Percentiles rank a stretch among this genome's conserved stretches.
Evolutionary conservation across 2,797 vertebrate genomes (phyloP).

Genomic region (Chrosomus eos): DNA sequence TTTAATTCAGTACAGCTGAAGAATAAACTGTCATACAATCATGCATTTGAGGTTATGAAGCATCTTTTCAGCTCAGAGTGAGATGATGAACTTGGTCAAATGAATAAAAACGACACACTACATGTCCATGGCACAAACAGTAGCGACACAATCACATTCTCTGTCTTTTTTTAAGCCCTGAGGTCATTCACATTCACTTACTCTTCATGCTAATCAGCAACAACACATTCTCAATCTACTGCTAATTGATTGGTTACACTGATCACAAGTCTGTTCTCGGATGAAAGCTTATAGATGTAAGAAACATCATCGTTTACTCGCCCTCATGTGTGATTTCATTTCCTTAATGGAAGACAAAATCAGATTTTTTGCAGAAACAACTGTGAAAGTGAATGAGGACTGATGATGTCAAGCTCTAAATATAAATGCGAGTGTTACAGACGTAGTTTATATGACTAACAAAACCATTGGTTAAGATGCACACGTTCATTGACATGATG

Average conservation of each 20-base stretch:
- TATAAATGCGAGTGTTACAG: not conserved
- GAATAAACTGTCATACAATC: not conserved
- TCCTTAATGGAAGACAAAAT: not conserved
- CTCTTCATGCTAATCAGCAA: constrained; percentile 43
- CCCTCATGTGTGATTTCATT: not conserved
- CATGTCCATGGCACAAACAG: constrained; percentile 30
- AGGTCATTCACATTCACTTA: constrained; percentile 70
- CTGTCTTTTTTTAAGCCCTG: constrained; percentile 76
- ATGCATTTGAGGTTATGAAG: constrained; percentile 33
- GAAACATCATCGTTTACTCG: not conserved
- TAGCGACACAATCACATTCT: constrained; percentile 65
- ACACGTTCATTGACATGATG: not conserved
- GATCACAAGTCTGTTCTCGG: constrained; percentile 1
- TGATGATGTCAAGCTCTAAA: not conserved
- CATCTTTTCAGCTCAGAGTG: not conserved
- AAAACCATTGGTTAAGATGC: not conserved
- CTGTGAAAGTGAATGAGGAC: not conserved
- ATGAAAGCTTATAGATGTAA: constrained; percentile 6
- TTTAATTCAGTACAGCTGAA: constrained; percentile 3
- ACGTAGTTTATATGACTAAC: not conserved
- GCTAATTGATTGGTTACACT: constrained; percentile 7
- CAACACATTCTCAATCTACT: constrained; percentile 40
- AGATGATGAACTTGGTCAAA: constrained; percentile 1
- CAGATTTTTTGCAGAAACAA: not conserved
- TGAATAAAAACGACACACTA: not conserved